Base-by-base conservation (phyloP, 2,888 invertebrate genomes). In the Yponomeuta plumbellus region DNA sequence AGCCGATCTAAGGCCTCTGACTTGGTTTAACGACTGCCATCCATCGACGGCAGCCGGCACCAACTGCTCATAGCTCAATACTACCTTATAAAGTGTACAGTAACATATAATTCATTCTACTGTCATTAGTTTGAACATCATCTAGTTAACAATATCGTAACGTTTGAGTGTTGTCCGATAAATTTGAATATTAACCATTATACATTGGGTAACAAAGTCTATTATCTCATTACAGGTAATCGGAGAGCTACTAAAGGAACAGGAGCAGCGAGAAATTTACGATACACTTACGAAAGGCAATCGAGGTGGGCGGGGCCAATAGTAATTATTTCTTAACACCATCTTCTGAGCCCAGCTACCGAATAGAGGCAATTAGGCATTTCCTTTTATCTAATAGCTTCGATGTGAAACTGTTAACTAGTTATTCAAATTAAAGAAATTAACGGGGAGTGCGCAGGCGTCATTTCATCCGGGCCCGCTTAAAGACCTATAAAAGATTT, bases 281-380 rank as follows among this genome's bases (percentile, higher is more conserved):
- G 61, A 82, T 76, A 71, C 74, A 71, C 76, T 88, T 87, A 84
- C 87, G 80, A 87, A 90, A 90, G 86, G 80, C 89, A 90, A 91
- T 90, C 89, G 86, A 79, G 74, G 73, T 76, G 79, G 90, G 90
- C 88, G 90, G 84, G 81, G 80, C 85, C 75, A 68, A 76, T 73
- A 72, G 83, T 90, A 87, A 91, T 91, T 88, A 91, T 89, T 91
- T 89, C 87, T 84, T 90, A 88, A 88, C 88, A 85, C 86, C 84
- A 85, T 84, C 82, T 80, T 83, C 81, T 80, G 77, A 74, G 75
- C 68, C 76, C 73, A 68, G 86, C 88, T 90, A 87, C 90, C 75
- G 89, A 83, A 66, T 65, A 58, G 22, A 83, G 79, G 75, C 78
- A 78, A 82, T 85, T 84, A 84, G 78, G 74, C 75, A 82, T 81